Evolutionary conservation across 2,888 invertebrate species (phyloP), one percentile per base, ranked within the genome.

Genomic region (Germaria angustata): DNA sequence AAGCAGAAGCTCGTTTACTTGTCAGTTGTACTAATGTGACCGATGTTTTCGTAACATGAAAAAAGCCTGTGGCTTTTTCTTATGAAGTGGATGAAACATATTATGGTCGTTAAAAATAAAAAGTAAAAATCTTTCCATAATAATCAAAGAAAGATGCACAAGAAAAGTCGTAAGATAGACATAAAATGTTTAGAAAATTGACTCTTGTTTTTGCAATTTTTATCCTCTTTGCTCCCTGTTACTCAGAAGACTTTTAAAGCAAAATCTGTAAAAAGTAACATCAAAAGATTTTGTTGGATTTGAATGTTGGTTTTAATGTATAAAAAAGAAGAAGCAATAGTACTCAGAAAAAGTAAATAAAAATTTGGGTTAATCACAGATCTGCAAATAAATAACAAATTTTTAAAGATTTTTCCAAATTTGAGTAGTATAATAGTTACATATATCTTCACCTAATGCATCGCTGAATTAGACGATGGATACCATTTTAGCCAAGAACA

Each of bases 1-100:
- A 57, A 72, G 76, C 84, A 81, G 84, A 81, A 84, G 84, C 81
- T 79, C 76, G 76, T 84, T 81, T 81, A 68, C 68, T 79, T 84
- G 81, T 84, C 84, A 84, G 81, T n/a, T 15, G 72, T 49, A 63
- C 71, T 76, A 72, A 68, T 76, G 75, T 65, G 82, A 82, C 69
- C 75, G 79, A 82, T 82, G 75, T 69, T 82, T 76, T 66, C 41
- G 71, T 69, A 44, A 75, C 53, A 75, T 53, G 32, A 82, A 71
- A 66, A 79, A n/a, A 53, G 75, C 78, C 72, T 41, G 73, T 34
- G 77, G 81, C 73, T 49, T 34, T 51, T 72, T 32, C 13, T 17
- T 59, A n/a, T 11, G 49, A 57, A 73, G 55, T 73, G 51, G 46
- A 66, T 59, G 61, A 55, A 76, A 59, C n/a, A 51, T 28, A 32